These are phyloP conservation scores for Chloropsis cyanopogon DNA, from an alignment of 2,113 vertebrate species.

Conservation along the genomic window DNA sequence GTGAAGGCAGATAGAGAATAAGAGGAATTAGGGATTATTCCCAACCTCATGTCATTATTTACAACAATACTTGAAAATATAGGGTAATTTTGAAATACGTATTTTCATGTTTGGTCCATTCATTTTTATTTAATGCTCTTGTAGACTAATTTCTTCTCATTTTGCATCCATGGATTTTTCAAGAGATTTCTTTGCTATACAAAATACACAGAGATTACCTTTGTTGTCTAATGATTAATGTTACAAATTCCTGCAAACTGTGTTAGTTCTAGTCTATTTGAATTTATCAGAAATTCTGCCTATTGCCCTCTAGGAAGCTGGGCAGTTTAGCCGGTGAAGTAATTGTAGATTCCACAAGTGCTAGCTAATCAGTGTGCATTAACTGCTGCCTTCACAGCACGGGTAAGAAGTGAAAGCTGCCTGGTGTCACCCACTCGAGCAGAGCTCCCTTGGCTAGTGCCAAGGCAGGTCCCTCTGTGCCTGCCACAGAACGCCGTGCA, in stretches of 20 bases:
- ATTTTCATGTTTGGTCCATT: background rate
- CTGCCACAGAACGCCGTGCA: accelerated
- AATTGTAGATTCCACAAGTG: background rate
- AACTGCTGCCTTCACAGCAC: background rate
- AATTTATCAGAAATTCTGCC: background rate
- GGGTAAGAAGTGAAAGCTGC: background rate
- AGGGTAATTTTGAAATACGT: background rate
- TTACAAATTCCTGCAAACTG: background rate
- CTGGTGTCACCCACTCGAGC: accelerated
- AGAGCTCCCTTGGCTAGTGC: accelerated
- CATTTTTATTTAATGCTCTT: background rate
- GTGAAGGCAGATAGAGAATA: background rate
- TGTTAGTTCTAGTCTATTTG: background rate
- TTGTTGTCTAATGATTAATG: background rate
- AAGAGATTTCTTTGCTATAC: background rate
- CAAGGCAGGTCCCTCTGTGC: background rate
- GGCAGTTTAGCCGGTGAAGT: background rate
- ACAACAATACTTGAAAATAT: background rate
- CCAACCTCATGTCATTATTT: background rate
- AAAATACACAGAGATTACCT: background rate
- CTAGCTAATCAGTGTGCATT: background rate
- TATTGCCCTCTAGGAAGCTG: background rate
- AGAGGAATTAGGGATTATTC: background rate
- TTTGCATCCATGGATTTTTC: background rate
- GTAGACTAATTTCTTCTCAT: background rate